These are phyloP conservation scores for Andrena flavipes DNA, from an alignment of 2,888 invertebrate species.

Conservation along the genomic window DNA sequence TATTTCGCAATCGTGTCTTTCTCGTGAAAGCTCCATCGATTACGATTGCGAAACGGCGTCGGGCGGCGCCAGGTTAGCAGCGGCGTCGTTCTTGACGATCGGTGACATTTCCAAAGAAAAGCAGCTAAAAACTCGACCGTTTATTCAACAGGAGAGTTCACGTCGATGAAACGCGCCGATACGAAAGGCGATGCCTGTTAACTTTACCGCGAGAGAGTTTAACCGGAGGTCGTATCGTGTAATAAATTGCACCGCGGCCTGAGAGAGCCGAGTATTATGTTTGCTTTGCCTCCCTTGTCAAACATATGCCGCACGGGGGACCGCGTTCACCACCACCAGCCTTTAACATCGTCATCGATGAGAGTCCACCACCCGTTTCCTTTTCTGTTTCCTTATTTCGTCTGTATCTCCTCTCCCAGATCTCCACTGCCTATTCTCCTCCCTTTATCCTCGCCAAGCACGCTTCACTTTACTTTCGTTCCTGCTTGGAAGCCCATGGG, in stretches of 20 bases:
- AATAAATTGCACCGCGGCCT: slow-evolving; percentile 72
- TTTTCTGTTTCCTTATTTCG: slow-evolving; percentile 37
- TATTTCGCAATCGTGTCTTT: slow-evolving; percentile 12
- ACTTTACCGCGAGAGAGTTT: slow-evolving; percentile 65
- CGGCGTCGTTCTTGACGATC: slow-evolving; percentile 36
- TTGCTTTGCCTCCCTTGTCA: slow-evolving; percentile 73
- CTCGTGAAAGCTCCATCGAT: slow-evolving; percentile 25
- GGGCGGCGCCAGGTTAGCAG: slow-evolving; percentile 18
- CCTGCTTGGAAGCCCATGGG: background rate
- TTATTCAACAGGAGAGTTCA: slow-evolving; percentile 50
- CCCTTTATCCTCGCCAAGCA: slow-evolving; percentile 3
- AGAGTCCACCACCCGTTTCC: slow-evolving; percentile 20
- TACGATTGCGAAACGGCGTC: slow-evolving; percentile 38
- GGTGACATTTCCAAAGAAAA: slow-evolving; percentile 52
- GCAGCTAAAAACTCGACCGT: slow-evolving; percentile 47
- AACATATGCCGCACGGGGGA: slow-evolving; percentile 66
- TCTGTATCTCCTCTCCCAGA: slow-evolving; percentile 27
- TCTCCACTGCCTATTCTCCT: background rate
- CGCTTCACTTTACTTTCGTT: background rate
- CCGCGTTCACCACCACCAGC: slow-evolving; percentile 35
- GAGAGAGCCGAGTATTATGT: slow-evolving; percentile 69
- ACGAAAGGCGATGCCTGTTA: slow-evolving; percentile 51
- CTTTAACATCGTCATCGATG: slow-evolving; percentile 35
- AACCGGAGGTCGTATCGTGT: slow-evolving; percentile 69
- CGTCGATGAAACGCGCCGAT: slow-evolving; percentile 66